phyloP scores from a whole-genome alignment of 2,888 invertebrate genomes.

The Cosmia trapezina region DNA sequence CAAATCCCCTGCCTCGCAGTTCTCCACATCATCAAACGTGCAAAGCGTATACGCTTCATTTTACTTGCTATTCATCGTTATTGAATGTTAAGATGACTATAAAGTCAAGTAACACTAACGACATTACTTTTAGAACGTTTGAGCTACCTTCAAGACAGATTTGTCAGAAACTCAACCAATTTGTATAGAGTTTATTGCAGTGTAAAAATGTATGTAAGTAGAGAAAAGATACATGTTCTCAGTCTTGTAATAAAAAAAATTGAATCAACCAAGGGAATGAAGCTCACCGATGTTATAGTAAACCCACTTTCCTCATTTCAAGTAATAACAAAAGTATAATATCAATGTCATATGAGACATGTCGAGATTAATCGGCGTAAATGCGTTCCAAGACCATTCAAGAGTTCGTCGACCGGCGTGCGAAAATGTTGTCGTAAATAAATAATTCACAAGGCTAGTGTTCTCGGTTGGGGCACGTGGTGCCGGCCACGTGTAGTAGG shows the following conservation, averaged over 20 bases:
- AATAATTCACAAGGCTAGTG: slow-evolving; percentile 91
- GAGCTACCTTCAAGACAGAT: slow-evolving; percentile 1
- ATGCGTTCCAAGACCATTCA: slow-evolving; percentile 88
- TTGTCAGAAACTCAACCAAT: slow-evolving; percentile 11
- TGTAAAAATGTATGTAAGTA: slow-evolving; percentile 8
- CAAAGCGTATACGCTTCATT: slow-evolving; percentile 37
- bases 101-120: background rate
- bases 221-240: background rate
- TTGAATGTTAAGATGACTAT: slow-evolving; percentile 29
- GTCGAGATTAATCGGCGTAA: slow-evolving; percentile 87
- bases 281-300: slow-evolving; percentile 19
- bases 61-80: slow-evolving; percentile 43
- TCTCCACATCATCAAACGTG: slow-evolving; percentile 53
- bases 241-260: background rate
- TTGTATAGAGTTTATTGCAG: background rate
- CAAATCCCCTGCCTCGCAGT: slow-evolving; percentile 70
- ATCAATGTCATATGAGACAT: slow-evolving; percentile 73
- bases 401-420: slow-evolving; percentile 90
- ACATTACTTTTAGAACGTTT: slow-evolving; percentile 1
- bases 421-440: slow-evolving; percentile 91
- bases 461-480: slow-evolving; percentile 89
- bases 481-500: slow-evolving; percentile 87
- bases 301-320: slow-evolving; percentile 42
- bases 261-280: slow-evolving; percentile 1
- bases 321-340: slow-evolving; percentile 45